Base-by-base conservation (phyloP, 2,797 vertebrate species). In the Iguana delicatissima region DNA sequence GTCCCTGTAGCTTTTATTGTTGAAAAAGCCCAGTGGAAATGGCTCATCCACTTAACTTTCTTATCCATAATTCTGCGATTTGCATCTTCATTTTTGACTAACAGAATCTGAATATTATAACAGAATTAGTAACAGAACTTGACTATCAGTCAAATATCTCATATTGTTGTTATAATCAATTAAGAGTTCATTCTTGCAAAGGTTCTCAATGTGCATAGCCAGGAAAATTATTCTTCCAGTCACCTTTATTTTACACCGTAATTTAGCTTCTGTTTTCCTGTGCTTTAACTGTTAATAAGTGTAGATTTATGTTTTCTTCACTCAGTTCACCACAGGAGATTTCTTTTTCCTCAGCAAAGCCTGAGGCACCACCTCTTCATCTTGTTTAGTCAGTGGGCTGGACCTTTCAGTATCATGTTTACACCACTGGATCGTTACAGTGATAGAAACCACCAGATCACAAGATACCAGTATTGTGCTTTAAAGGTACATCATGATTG, bases 361-460 rank as follows among this genome's bases (percentile, higher is more conserved):
- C 95, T 99, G 95, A 98, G 99, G 88, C 99, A 99, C 94, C 99
- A 99, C 93, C 98, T 99, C 89, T 99, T 99, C 97, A 99, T 99
- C 94, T 97, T 99, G 91, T 99, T 99, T 96, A 99, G 99, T 96
- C 99, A 99, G 87, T 99, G 99, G 99, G 99, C 99, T 0, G 99
- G 99, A 85, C 99, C 99, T 77, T 99, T 99, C 98, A 99, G 99
- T 92, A 98, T 99, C 91, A 99, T 99, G 99, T 99, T 99, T 94
- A 99, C 99, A 0, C 99, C 99, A 1, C 97, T 99, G 86, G 99
- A 99, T 89, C 98, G 99, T 52, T 99, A 99, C 96, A 99, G 99
- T 80, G 99, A 99, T 88, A 98, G 99, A 94, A 99, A 99, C 94
- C 99, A 99, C 93, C 99, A 99, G 97, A 99, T 99, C 93, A 99